These are phyloP conservation scores for Embidobia sp. DNA, from an alignment of 2,888 invertebrate species.

Conservation along the genomic window DNA sequence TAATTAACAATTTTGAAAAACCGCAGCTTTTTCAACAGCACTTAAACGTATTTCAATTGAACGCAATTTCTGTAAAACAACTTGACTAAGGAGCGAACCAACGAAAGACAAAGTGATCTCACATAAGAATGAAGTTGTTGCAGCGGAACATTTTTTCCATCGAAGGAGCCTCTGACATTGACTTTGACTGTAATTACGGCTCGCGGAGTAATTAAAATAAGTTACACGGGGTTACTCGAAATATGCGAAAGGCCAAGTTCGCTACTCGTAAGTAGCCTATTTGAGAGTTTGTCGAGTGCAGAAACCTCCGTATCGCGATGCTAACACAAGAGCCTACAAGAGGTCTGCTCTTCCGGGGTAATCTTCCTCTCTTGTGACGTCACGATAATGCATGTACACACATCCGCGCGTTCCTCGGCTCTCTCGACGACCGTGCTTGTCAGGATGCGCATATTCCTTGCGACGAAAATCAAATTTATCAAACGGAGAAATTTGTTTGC, in stretches of 20 bases:
- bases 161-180: constrained; percentile 41
- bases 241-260: constrained; percentile 62
- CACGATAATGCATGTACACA: constrained; percentile 57
- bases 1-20: too few relatives aligned
- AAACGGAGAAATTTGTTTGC: not conserved
- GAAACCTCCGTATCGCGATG: constrained; percentile 56
- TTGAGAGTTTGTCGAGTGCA: constrained; percentile 61
- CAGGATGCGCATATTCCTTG: too few relatives aligned
- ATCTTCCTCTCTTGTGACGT: constrained; percentile 63
- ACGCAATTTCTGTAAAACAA: too few relatives aligned
- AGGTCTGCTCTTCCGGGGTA: constrained; percentile 60
- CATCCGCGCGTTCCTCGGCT: constrained; percentile 50
- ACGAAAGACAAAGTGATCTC: too few relatives aligned
- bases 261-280: constrained; percentile 51
- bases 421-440: too few relatives aligned
- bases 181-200: constrained; percentile 40
- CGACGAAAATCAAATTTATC: constrained; percentile 9
- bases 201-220: constrained; percentile 49
- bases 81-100: too few relatives aligned
- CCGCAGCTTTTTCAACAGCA: too few relatives aligned
- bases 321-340: constrained; percentile 59
- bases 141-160: too few relatives aligned
- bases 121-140: too few relatives aligned
- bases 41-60: too few relatives aligned
- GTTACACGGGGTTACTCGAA: constrained; percentile 41